Percentiles rank a stretch among this genome's conserved stretches.
These are phyloP conservation scores for Isotomurus palustris DNA, from an alignment of 2,888 invertebrate species.

Conservation along the genomic window DNA sequence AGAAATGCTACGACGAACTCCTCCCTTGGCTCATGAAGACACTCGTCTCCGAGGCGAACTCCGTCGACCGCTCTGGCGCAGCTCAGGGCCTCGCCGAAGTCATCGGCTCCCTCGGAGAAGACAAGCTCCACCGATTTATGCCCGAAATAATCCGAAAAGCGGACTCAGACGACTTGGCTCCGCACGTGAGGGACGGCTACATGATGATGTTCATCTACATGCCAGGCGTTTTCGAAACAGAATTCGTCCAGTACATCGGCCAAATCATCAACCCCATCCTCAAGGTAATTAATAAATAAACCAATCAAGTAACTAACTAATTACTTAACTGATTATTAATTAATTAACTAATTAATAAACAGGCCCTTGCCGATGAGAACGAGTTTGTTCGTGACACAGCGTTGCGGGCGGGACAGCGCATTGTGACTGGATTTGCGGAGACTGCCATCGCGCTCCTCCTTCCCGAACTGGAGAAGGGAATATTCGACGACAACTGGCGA, in stretches of 20 bases:
- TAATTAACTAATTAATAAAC: conserved; percentile 6
- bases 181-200: conserved; percentile 98
- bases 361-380: conserved; percentile 95
- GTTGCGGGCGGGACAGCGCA: conserved; percentile 89
- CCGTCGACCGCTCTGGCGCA: conserved; percentile 93
- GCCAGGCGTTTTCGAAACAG: conserved; percentile 92
- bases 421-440: conserved; percentile 93
- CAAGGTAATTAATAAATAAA: conserved; percentile 54
- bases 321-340: neutral
- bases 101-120: conserved; percentile 90
- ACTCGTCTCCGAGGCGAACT: conserved; percentile 87
- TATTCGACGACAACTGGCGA: conserved; percentile 98
- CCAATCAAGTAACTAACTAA: neutral
- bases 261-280: conserved; percentile 96
- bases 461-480: conserved; percentile 86
- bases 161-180: conserved; percentile 84
- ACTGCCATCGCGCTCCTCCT: conserved; percentile 86
- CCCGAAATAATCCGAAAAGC: conserved; percentile 93
- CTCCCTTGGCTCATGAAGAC: conserved; percentile 99
- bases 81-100: conserved; percentile 97
- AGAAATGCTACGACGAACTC: conserved; percentile 89
- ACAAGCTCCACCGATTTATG: conserved; percentile 94
- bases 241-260: conserved; percentile 92
- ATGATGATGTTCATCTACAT: conserved; percentile 99
- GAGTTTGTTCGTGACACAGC: conserved; percentile 98